Evolutionary conservation across 2,888 invertebrate genomes (phyloP).

Genomic region (Nipponacmea schrenckii): DNA sequence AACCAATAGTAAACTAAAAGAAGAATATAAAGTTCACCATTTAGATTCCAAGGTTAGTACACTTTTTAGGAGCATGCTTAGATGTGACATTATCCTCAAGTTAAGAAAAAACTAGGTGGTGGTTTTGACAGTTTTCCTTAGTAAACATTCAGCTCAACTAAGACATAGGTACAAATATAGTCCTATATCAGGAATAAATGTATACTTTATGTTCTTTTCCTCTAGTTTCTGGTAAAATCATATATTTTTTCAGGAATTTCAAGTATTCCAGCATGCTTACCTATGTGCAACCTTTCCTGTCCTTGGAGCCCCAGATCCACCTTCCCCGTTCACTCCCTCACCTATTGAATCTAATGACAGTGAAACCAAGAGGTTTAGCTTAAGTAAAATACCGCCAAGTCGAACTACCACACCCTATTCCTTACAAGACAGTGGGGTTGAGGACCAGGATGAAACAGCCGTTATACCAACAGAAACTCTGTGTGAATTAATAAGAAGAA

Average conservation of each 20-base stretch:
- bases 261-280: slow-evolving; percentile 50
- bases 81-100: too few relatives aligned
- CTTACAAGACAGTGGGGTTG: slow-evolving; percentile 50
- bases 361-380: not conserved
- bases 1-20: too few relatives aligned
- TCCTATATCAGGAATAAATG: too few relatives aligned
- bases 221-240: too few relatives aligned
- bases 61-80: too few relatives aligned
- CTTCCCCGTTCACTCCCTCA: slow-evolving; percentile 46
- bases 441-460: slow-evolving; percentile 48
- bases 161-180: too few relatives aligned
- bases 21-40: too few relatives aligned
- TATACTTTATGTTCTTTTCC: too few relatives aligned
- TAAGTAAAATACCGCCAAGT: slow-evolving; percentile 3
- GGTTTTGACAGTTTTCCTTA: too few relatives aligned
- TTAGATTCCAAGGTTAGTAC: too few relatives aligned
- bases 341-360: slow-evolving; percentile 19
- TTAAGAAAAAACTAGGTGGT: too few relatives aligned
- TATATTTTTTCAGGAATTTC: slow-evolving; percentile 36
- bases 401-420: slow-evolving; percentile 37
- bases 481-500: slow-evolving; percentile 52
- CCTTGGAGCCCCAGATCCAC: slow-evolving; percentile 57
- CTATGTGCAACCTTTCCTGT: slow-evolving; percentile 58
- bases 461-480: slow-evolving; percentile 57
- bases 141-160: too few relatives aligned